Evolutionary conservation across 1,140 invertebrate genomes (phyloP), one percentile per base, ranked within the genome.

Genomic region (Eueides isabella): DNA sequence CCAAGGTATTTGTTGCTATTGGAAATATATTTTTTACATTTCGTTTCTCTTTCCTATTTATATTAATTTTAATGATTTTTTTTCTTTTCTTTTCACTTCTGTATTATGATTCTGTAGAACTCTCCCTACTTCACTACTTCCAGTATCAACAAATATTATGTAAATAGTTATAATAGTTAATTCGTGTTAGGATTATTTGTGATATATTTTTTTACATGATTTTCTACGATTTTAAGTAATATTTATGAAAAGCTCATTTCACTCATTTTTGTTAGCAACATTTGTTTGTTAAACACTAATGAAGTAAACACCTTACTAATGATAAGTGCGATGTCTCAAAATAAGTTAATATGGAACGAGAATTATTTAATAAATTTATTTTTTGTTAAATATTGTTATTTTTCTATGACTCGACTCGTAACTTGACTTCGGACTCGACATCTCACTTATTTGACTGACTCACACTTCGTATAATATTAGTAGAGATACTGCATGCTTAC

Each of bases 241-340:
- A 84, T 79, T 84, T 85, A 81, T 63, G 28, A 41, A 38, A 38
- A 66, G 78, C 80, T 67, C 33, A 14, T 44, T 71, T 78, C 73
- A 74, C 81, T 86, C 79, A 78, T 83, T 84, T 75, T 83, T 84
- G 71, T 82, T 83, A 80, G 85, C 82, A 81, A 77, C 73, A 72
- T 61, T 70, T 72, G 48, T 78, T 81, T 86, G 78, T 83, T 80
- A 70, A 73, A 77, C 80, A 78, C 73, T 78, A 81, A 76, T 72
- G 72, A 77, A 79, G 78, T 38, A 38, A 38, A 38, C 35, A 78
- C 74, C 72, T 85, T 84, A 84, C 79, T 65, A 74, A 81, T 73
- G 82, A 84, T 90, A 89, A 91, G 91, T 92, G 91, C 82, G 91
- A 92, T 91, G 91, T 92, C 90, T 78, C 79, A 85, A 72, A 78